phyloP scores from a whole-genome alignment of 2,888 invertebrate genomes.

The Agrilus cyanescens region DNA sequence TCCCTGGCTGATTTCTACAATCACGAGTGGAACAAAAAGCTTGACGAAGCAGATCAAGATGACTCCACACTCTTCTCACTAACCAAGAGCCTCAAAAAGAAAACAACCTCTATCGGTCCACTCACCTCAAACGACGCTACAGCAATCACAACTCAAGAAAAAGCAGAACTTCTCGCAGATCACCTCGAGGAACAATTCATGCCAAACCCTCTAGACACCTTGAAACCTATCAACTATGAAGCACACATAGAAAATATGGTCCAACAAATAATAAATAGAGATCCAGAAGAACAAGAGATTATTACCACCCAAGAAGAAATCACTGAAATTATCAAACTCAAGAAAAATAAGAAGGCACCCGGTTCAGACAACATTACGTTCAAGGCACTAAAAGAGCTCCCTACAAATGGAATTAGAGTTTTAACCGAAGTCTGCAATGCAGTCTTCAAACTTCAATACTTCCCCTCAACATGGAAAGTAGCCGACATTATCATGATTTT shows the following conservation, averaged over 20 bases:
- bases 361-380: no score
- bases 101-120: not conserved
- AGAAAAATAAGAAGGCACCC: no score
- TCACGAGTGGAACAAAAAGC: slow-evolving; percentile 3
- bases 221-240: no score
- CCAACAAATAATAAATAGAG: no score
- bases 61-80: not conserved
- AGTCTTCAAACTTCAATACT: slow-evolving; percentile 5
- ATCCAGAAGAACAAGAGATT: no score
- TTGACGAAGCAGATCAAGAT: slow-evolving; percentile 2
- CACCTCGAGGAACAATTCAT: no score
- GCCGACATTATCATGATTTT: slow-evolving; percentile 15
- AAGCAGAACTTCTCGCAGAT: not conserved
- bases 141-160: not conserved
- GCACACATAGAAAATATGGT: no score
- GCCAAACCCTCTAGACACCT: no score
- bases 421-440: slow-evolving; percentile 4
- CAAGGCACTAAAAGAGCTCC: no score
- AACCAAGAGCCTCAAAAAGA: not conserved
- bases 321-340: no score
- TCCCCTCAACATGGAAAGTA: slow-evolving; percentile 15
- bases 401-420: slow-evolving; percentile 5
- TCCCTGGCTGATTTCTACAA: slow-evolving; percentile 1
- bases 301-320: not conserved
- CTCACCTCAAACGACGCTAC: not conserved